Evolutionary conservation across 2,797 vertebrate species (phyloP), one percentile per base, ranked within the genome.

Genomic region (Cyprinodon diabolis): DNA sequence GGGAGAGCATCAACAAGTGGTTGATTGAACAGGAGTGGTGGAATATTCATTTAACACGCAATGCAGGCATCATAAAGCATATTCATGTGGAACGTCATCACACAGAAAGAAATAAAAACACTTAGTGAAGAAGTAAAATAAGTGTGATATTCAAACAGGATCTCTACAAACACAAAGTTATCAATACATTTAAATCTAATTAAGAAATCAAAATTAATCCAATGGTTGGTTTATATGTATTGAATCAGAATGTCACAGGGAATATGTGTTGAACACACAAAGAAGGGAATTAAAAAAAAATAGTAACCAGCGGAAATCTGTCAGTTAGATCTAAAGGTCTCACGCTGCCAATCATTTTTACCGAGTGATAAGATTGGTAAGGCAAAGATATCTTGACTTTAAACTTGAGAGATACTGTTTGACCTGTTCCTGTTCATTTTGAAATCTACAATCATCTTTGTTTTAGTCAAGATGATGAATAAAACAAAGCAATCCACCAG

Each of bases 1-100:
- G 65, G 62, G 3, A 63, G 55, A 72, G 58, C 74, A 73, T 68
- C 51, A 45, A 74, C 25, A 45, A 35, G 25, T 67, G 66, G 69
- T 55, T 60, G 43, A 54, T 69, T 62, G 72, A 51, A 69, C 23
- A 69, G 49, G 4, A 10, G 30, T 5, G 48, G 21, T 56, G 35
- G 12, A 51, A 15, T 45, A 62, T 58, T 55, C 15, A 65, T 51
- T 10, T 17, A 43, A 23, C 21, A 60, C 25, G n/a, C 37, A 15
- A 13, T 65, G 14, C 40, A 45, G 13, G 3, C 21, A 63, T 4
- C 40, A 13, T 25, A 49, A 1, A 35, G 66, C 10, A 47, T 0
- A 57, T 72, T 62, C 58, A 65, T 60, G 10, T 58, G 35, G n/a
- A 21, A 45, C 52, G 11, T 12, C 55, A 14, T 58, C 13, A n/a